Conservation (phyloP, 2,797 vertebrate species). For the Myripristis jacobus region DNA sequence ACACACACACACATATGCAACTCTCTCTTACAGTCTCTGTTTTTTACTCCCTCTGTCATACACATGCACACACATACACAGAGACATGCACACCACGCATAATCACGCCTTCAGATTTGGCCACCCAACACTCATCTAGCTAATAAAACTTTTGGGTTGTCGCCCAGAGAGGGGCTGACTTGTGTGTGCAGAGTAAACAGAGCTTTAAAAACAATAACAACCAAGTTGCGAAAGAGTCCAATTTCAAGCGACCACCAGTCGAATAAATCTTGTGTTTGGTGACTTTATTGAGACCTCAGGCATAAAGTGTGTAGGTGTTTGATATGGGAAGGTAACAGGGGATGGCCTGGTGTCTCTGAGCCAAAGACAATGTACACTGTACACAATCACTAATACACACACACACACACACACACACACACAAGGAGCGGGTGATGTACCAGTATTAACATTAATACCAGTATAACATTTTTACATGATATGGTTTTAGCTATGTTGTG, state of each 20-base stretch:
- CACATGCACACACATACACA: constrained; percentile 7
- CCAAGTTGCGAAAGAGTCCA: constrained; percentile 62
- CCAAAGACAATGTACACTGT: not conserved
- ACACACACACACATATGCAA: constrained; percentile 9
- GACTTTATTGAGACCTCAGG: constrained; percentile 55
- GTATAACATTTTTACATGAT: too few species aligned
- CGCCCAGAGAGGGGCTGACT: constrained; percentile 65
- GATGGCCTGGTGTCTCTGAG: constrained; percentile 20
- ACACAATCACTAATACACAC: not conserved
- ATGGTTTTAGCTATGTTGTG: too few species aligned
- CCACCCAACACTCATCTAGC: constrained; percentile 70
- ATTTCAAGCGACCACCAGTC: constrained; percentile 41
- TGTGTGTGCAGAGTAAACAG: constrained; percentile 70
- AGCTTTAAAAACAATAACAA: constrained; percentile 77
- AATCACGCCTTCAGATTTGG: constrained; percentile 57
- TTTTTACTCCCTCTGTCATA: not conserved
- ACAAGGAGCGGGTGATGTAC: too few species aligned
- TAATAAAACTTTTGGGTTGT: constrained; percentile 71
- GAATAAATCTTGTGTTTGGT: constrained; percentile 61
- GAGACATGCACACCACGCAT: constrained; percentile 14
- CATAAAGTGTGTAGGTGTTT: constrained; percentile 47
- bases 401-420: not conserved
- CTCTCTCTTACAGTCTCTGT: constrained; percentile 31
- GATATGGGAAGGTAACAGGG: constrained; percentile 25
- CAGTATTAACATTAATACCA: too few species aligned